phyloP scores from a whole-genome alignment of 2,888 invertebrate genomes.

The Meteorus cinctellus region DNA sequence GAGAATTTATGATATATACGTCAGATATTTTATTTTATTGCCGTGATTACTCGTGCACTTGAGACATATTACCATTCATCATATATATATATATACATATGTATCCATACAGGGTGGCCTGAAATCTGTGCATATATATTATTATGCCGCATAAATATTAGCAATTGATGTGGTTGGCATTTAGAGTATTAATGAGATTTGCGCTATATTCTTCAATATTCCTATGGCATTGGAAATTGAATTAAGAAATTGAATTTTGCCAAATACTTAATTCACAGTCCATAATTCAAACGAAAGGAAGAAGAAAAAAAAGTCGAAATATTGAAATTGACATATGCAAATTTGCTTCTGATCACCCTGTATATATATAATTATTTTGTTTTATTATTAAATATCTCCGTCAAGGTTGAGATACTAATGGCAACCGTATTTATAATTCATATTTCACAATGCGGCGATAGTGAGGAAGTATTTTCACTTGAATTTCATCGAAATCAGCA shows the following conservation, averaged over 20 bases:
- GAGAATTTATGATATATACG: constrained; percentile 14
- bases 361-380: not conserved
- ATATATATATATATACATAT: not conserved
- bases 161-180: not conserved
- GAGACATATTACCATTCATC: constrained; percentile 16
- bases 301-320: not conserved
- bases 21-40: constrained; percentile 8
- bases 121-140: not conserved
- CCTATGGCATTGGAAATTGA: not conserved
- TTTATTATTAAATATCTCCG: not conserved
- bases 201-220: not conserved
- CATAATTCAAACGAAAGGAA: constrained; percentile 4
- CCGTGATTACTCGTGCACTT: constrained; percentile 15
- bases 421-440: not conserved
- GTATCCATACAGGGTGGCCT: constrained; percentile 4
- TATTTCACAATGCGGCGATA: constrained; percentile 2
- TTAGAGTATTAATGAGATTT: constrained; percentile 2
- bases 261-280: not conserved
- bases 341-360: not conserved
- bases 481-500: not conserved
- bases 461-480: not conserved
- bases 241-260: not conserved
- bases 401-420: not conserved
- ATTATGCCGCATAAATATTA: not conserved
- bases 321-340: not conserved